These are phyloP conservation scores for Limonius californicus DNA, from an alignment of 1,140 invertebrate genomes.

Conservation along the genomic window DNA sequence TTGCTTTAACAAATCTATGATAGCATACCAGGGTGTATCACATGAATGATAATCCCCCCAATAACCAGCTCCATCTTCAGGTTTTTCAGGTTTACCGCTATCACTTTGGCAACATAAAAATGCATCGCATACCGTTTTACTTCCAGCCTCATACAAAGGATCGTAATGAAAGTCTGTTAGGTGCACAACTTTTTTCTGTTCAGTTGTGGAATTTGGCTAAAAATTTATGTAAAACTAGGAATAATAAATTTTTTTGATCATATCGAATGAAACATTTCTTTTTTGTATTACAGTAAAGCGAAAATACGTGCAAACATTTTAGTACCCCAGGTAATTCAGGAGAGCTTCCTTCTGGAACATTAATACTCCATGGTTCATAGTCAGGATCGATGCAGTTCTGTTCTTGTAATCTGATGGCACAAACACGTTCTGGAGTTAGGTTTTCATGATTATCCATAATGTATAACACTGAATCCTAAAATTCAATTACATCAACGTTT, in stretches of 20 bases:
- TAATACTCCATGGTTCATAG: conserved; percentile 31
- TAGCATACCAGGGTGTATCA: conserved; percentile 56
- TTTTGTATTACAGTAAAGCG: neutral
- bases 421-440: conserved; percentile 33
- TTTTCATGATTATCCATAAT: conserved; percentile 37
- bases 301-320: neutral
- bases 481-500: no score
- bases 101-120: conserved; percentile 72
- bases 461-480: conserved; percentile 20
- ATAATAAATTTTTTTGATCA: conserved; percentile 4
- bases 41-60: conserved; percentile 78
- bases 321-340: neutral
- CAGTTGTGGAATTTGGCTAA: no score
- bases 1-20: conserved; percentile 15
- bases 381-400: conserved; percentile 32
- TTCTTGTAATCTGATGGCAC: conserved; percentile 29
- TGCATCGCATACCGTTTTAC: conserved; percentile 66
- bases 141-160: conserved; percentile 62
- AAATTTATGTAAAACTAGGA: no score
- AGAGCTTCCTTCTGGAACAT: conserved; percentile 23
- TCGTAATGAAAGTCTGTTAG: conserved; percentile 65
- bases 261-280: neutral
- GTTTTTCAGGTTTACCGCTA: conserved; percentile 32
- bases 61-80: conserved; percentile 58
- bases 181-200: conserved; percentile 5